These are phyloP conservation scores for Ciconia maguari DNA, from an alignment of 2,113 vertebrate species.

Conservation along the genomic window DNA sequence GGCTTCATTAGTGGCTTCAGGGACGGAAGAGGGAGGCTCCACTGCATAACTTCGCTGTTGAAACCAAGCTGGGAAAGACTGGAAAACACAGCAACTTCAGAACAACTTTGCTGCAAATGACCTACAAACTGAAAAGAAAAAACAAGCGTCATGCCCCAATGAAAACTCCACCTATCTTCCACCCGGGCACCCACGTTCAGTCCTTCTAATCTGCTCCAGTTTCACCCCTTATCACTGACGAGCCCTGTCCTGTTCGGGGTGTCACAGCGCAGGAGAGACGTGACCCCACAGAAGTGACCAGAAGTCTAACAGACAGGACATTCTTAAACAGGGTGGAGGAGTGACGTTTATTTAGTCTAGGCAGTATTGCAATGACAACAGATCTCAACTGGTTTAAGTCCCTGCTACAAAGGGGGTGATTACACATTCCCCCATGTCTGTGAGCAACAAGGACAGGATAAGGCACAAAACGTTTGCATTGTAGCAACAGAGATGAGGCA, in stretches of 20 bases:
- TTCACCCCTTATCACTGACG: fast-evolving
- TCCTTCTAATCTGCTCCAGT: not conserved
- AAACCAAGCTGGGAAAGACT: not conserved
- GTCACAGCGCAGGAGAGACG: not conserved
- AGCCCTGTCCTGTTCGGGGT: not conserved
- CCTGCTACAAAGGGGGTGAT: not conserved
- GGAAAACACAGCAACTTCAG: not conserved
- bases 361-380: not conserved
- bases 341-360: not conserved
- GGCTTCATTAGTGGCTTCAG: not conserved
- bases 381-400: not conserved
- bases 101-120: not conserved
- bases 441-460: not conserved
- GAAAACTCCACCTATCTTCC: not conserved
- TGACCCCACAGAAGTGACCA: not conserved
- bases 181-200: not conserved
- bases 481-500: not conserved
- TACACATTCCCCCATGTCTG: not conserved
- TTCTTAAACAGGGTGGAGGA: not conserved
- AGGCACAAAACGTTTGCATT: not conserved
- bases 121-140: not conserved
- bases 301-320: not conserved
- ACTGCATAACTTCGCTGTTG: not conserved
- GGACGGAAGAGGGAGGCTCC: not conserved
- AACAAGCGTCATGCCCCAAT: not conserved